Evolutionary conservation across 1,140 invertebrate species (phyloP).

Genomic region (Dendroctonus ponderosae): DNA sequence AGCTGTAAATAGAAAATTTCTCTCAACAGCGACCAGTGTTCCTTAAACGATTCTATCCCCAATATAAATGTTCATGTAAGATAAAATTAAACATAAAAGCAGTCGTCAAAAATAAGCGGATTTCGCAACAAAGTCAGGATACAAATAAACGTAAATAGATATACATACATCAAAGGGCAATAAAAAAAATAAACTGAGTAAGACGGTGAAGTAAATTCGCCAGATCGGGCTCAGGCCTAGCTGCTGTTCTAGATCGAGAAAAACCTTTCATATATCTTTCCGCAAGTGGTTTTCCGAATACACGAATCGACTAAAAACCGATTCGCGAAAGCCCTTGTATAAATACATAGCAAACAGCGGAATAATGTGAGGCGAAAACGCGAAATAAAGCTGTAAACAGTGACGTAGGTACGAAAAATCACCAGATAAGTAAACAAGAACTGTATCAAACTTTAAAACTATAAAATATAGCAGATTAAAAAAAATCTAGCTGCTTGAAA

Average conservation of each 20-base stretch:
- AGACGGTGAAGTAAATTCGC: conserved; percentile 2
- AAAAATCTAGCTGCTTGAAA: too few relatives aligned
- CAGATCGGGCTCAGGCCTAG: neutral
- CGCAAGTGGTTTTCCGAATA: conserved; percentile 30
- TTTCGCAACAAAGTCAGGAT: too few relatives aligned
- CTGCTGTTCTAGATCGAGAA: neutral
- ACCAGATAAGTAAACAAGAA: neutral
- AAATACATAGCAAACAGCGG: conserved; percentile 38
- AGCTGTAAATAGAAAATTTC: too few relatives aligned
- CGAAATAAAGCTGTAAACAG: conserved; percentile 2
- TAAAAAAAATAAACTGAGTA: neutral
- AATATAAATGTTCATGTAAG: too few relatives aligned
- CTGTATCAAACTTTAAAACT: too few relatives aligned
- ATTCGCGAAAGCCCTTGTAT: conserved; percentile 34
- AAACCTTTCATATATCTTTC: conserved; percentile 36
- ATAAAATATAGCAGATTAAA: too few relatives aligned
- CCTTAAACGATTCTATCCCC: too few relatives aligned
- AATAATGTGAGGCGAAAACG: conserved; percentile 12
- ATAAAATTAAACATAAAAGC: too few relatives aligned
- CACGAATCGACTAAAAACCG: conserved; percentile 36
- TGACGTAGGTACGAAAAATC: neutral
- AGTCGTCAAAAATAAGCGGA: too few relatives aligned
- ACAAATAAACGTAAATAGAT: too few relatives aligned
- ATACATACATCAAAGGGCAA: too few relatives aligned
- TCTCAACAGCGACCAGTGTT: too few relatives aligned